Percentiles rank a stretch among this genome's conserved stretches.
phyloP scores from a whole-genome alignment of 2,888 invertebrate species.

The Plagiodera versicolora region DNA sequence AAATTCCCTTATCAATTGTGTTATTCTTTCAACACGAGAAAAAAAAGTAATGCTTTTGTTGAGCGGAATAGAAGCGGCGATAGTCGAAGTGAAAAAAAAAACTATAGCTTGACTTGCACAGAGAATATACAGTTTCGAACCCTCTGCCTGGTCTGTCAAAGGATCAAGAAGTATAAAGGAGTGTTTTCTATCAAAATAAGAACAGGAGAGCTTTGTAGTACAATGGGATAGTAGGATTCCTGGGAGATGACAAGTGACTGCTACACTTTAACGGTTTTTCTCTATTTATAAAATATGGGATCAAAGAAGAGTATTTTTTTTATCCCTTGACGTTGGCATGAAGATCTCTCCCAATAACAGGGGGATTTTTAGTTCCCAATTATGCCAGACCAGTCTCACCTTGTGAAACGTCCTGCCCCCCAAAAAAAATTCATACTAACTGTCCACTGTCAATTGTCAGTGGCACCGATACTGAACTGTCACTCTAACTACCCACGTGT shows the following conservation, averaged over 20 bases:
- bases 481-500: not conserved
- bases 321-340: too few relatives aligned
- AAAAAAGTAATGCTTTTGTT: not conserved
- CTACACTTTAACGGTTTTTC: too few relatives aligned
- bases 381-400: too few relatives aligned
- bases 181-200: not conserved
- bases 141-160: not conserved
- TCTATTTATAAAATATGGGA: too few relatives aligned
- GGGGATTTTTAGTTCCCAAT: too few relatives aligned
- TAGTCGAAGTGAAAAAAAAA: not conserved
- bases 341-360: too few relatives aligned
- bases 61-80: not conserved
- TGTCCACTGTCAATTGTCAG: not conserved
- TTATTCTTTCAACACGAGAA: not conserved
- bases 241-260: too few relatives aligned
- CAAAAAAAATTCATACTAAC: too few relatives aligned
- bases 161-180: not conserved
- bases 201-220: not conserved
- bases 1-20: too few relatives aligned
- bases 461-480: not conserved
- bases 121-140: not conserved
- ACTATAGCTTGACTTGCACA: not conserved
- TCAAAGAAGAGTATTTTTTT: too few relatives aligned
- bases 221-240: not conserved
- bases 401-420: too few relatives aligned